A percentile compares a stretch with the other conserved stretches of the same genome.
These are phyloP conservation scores for Eupithecia insigniata DNA, from an alignment of 2,888 invertebrate species.

Conservation along the genomic window DNA sequence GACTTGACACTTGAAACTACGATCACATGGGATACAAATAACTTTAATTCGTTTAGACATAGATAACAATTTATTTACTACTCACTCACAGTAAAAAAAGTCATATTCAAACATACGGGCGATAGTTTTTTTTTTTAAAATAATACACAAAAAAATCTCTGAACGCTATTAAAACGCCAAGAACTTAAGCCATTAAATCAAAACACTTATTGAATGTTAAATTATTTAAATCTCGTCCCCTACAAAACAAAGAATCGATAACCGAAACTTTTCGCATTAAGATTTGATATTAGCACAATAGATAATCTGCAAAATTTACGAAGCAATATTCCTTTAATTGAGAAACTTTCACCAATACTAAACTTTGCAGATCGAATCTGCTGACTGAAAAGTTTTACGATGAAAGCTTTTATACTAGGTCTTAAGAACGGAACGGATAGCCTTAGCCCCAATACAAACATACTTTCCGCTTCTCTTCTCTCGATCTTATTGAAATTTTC, in stretches of 20 bases:
- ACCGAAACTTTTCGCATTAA: slow-evolving; percentile 45
- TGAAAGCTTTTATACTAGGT: slow-evolving; percentile 1
- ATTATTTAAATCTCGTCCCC: slow-evolving; percentile 12
- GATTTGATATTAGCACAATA: slow-evolving; percentile 40
- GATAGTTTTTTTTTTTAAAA: too few relatives aligned
- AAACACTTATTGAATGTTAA: not conserved
- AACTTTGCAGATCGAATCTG: slow-evolving; percentile 31
- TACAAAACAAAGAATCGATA: slow-evolving; percentile 27
- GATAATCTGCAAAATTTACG: slow-evolving; percentile 39
- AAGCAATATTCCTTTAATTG: slow-evolving; percentile 45
- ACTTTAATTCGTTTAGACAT: too few relatives aligned
- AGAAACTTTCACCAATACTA: slow-evolving; percentile 41
- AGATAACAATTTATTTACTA: too few relatives aligned
- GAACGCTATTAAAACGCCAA: not conserved
- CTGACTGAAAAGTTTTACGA: slow-evolving; percentile 28
- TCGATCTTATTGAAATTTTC: too few relatives aligned
- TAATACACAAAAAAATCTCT: too few relatives aligned
- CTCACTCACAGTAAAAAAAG: too few relatives aligned
- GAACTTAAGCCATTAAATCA: not conserved
- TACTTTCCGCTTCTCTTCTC: too few relatives aligned
- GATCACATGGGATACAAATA: too few relatives aligned
- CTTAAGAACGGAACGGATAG: too few relatives aligned
- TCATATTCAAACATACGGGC: too few relatives aligned
- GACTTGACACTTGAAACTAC: too few relatives aligned
- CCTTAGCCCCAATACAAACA: too few relatives aligned